Percentiles rank a stretch among this genome's conserved stretches.
Evolutionary conservation across 2,797 vertebrate species (phyloP).

Genomic region (Ptychadena robeensis): DNA sequence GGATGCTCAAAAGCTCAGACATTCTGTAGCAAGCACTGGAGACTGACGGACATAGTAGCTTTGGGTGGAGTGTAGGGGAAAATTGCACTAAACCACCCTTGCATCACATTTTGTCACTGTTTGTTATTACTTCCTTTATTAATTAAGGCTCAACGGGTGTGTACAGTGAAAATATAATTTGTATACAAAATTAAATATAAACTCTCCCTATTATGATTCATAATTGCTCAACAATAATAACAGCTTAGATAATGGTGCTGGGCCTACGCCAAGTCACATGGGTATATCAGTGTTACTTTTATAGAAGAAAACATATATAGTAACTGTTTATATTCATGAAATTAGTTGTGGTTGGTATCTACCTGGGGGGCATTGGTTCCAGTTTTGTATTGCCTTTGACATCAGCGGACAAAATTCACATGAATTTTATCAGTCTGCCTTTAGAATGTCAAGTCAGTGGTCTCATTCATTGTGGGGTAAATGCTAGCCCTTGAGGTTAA

Average conservation of each 20-base stretch:
- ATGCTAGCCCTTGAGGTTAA: no score
- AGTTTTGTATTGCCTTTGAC: no score
- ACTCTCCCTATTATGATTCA: slow-evolving; percentile 7
- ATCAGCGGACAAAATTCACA: no score
- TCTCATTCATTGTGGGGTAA: no score
- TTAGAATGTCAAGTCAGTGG: no score
- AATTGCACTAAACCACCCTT: not conserved
- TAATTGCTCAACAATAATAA: slow-evolving; percentile 2
- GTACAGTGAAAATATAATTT: not conserved
- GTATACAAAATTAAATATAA: slow-evolving; percentile 1
- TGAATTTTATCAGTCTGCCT: no score
- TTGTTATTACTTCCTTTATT: not conserved
- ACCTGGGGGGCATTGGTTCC: not conserved
- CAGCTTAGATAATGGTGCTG: not conserved
- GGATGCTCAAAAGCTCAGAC: no score
- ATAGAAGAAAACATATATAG: not conserved
- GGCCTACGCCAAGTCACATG: not conserved
- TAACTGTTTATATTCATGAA: not conserved
- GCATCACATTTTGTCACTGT: not conserved
- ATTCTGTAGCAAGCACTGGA: no score
- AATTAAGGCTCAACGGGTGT: not conserved
- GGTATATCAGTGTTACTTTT: not conserved
- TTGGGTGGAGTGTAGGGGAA: not conserved
- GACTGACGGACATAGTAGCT: no score
- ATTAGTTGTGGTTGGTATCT: not conserved